Percentiles rank a stretch among this genome's conserved stretches.
Conservation (phyloP, 1,140 invertebrate genomes). For the Sitodiplosis mosellana region DNA sequence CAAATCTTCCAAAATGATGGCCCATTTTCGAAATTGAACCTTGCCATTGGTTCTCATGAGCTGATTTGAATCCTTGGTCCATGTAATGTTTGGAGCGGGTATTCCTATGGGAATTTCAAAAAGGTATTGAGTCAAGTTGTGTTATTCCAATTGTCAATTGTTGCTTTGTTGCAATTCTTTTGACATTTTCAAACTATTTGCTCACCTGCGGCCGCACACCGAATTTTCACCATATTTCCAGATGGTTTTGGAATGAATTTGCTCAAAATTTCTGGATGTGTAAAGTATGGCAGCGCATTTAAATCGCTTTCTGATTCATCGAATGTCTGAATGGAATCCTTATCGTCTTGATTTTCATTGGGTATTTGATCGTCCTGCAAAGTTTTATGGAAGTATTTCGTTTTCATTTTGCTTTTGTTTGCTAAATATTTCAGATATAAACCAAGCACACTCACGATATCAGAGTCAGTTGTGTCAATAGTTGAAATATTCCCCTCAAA, state of each 20-base stretch:
- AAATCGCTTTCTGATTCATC: neutral
- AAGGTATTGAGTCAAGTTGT: too few relatives aligned
- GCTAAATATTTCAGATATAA: too few relatives aligned
- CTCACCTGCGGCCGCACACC: conserved; percentile 32
- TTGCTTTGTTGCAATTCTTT: neutral
- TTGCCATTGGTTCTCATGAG: conserved; percentile 36
- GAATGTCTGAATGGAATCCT: neutral
- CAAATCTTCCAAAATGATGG: conserved; percentile 50
- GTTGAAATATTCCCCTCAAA: too few relatives aligned
- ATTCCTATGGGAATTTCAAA: conserved; percentile 30
- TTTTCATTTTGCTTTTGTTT: neutral
- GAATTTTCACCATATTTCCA: conserved; percentile 41
- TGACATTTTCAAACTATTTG: neutral
- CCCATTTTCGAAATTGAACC: conserved; percentile 40
- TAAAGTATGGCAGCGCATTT: neutral
- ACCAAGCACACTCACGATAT: neutral
- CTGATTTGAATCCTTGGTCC: conserved; percentile 52
- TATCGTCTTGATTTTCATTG: neutral
- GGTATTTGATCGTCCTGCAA: neutral
- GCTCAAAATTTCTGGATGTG: neutral
- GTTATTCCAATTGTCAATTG: neutral
- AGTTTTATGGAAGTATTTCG: neutral
- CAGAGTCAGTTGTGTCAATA: neutral
- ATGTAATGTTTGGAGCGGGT: conserved; percentile 57
- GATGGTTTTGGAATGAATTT: conserved; percentile 37